Percentiles rank a stretch among this genome's conserved stretches.
These are phyloP conservation scores for Aplysia californica DNA, from an alignment of 1,140 invertebrate species.

Conservation along the genomic window DNA sequence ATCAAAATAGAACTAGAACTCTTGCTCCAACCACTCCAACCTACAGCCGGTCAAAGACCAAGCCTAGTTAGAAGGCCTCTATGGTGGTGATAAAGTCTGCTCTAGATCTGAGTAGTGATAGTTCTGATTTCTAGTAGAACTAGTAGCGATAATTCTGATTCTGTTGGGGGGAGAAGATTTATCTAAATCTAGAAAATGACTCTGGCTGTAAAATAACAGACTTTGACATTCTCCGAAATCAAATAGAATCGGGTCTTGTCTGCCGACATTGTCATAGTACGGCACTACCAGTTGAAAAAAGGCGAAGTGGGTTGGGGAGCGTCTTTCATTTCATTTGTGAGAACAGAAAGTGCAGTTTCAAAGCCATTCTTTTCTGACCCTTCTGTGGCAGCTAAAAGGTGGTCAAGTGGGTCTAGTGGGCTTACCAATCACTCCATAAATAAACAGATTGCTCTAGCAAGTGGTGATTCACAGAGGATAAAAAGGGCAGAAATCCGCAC, in stretches of 20 bases:
- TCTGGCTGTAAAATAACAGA: neutral
- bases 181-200: neutral
- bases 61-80: neutral
- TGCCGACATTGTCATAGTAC: neutral
- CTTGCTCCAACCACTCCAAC: too few species aligned
- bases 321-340: neutral
- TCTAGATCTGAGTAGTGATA: neutral
- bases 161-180: too few species aligned
- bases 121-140: too few species aligned
- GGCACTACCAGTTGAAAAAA: neutral
- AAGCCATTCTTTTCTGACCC: neutral
- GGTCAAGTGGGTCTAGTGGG: neutral
- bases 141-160: too few species aligned
- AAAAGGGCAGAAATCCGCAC: neutral
- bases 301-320: neutral
- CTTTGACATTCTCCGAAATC: neutral
- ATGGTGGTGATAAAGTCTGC: neutral
- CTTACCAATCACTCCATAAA: neutral
- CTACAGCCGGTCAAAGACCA: neutral
- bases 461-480: neutral
- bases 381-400: too few species aligned
- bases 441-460: neutral
- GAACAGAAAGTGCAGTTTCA: neutral
- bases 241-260: neutral
- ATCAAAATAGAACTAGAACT: too few species aligned